Evolutionary conservation across 2,797 vertebrate species (phyloP), one percentile per base, ranked within the genome.

Genomic region (Acanthiza pusilla): DNA sequence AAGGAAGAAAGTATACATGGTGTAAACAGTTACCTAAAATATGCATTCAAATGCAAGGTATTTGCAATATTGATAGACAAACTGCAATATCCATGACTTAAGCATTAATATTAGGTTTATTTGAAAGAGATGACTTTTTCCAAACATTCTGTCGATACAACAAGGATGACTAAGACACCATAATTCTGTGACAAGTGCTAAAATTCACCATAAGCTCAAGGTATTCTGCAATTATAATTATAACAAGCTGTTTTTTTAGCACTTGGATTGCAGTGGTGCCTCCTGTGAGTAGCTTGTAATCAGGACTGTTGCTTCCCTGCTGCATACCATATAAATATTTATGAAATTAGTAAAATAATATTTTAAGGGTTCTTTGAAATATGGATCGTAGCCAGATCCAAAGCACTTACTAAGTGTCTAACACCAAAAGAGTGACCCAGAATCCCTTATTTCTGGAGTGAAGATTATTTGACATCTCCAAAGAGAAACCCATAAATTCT

Each of bases 341-440:
- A 92, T 94, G 89, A 94, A 96, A 94, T 96, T 71, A 88, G 66
- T 90, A 57, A 68, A 80, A 45, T 38, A 72, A 27, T 84, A 78
- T 73, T 85, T 75, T 57, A 94, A 83, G 43, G 0, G 6, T 68
- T 62, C 57, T 91, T 92, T 75, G 73, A 93, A 82, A 82, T 71
- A 19, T 32, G 68, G 80, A 54, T 85, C 76, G 51, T 16, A 30
- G 17, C 34, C 58, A 72, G 47, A 84, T 72, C 20, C 40, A 82
- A 80, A 88, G 55, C 40, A 93, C 29, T 43, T 75, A 36, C 62
- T 30, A 72, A 50, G 11, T 14, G n/a, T 47, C 40, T 58, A 88
- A 17, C 9, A 54, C 13, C 50, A 47, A 13, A 25, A 42, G 16
- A 25, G 20, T 53, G 26, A 80, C 26, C 55, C 55, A 36, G 26